These are phyloP conservation scores for Enteromius trimaculatus DNA, from an alignment of 2,797 vertebrate species.

Conservation along the genomic window DNA sequence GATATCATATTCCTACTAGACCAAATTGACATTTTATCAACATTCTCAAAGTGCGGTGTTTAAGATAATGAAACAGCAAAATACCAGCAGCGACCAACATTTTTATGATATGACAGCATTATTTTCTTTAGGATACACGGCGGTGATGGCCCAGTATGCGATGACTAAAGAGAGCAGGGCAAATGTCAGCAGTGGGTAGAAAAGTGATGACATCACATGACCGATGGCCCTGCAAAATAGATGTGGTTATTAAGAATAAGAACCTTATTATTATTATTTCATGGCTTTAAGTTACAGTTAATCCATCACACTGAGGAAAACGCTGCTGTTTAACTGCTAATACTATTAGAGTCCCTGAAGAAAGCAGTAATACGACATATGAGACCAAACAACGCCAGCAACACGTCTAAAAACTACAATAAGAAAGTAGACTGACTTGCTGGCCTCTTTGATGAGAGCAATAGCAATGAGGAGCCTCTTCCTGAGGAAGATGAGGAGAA, in stretches of 20 bases:
- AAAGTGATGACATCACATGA: slow-evolving; percentile 88
- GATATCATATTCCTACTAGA: slow-evolving; percentile 45
- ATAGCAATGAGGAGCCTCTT: slow-evolving; percentile 93
- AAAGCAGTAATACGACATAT: neutral
- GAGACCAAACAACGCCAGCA: neutral
- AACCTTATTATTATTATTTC: slow-evolving; percentile 9
- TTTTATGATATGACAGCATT: neutral
- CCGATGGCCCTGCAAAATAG: slow-evolving; percentile 82
- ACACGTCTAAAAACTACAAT: neutral
- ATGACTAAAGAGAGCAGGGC: slow-evolving; percentile 88
- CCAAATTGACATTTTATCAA: neutral
- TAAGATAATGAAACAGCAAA: neutral
- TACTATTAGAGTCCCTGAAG: neutral
- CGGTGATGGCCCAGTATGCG: slow-evolving; percentile 93
- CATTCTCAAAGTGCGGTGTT: neutral
- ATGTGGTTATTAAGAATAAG: neutral
- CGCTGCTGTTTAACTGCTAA: slow-evolving; percentile 7
- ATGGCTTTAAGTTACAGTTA: neutral
- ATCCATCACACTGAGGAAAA: neutral
- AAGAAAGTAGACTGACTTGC: slow-evolving; percentile 78
- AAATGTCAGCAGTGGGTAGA: slow-evolving; percentile 93
- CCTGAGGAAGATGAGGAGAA: slow-evolving; percentile 93
- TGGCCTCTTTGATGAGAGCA: slow-evolving; percentile 94
- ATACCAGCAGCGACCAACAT: neutral
- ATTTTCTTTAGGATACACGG: slow-evolving; percentile 86